Evolutionary conservation across 2,113 vertebrate genomes (phyloP).

Genomic region (Girardinichthys multiradiatus): DNA sequence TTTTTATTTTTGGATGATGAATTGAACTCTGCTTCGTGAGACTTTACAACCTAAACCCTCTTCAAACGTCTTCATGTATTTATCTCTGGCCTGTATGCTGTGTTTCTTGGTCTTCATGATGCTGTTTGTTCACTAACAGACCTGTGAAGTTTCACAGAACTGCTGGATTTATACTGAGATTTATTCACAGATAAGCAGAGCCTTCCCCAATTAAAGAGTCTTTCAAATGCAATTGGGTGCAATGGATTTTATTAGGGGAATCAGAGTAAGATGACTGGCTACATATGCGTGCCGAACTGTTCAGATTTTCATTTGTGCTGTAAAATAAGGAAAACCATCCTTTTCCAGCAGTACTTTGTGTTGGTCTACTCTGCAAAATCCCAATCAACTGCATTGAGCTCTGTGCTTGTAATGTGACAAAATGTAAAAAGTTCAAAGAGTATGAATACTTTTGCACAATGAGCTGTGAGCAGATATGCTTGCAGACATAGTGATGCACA

Average conservation of each 20-base stretch:
- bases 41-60: background rate
- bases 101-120: background rate
- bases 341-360: background rate
- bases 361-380: background rate
- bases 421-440: background rate
- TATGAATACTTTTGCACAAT: background rate
- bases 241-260: background rate
- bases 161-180: background rate
- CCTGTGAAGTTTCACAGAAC: no score
- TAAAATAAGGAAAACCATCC: background rate
- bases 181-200: background rate
- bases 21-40: no score
- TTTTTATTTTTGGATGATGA: no score
- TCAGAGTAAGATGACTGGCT: background rate
- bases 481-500: conserved; percentile 36
- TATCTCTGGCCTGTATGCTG: background rate
- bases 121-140: background rate
- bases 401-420: background rate
- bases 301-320: background rate
- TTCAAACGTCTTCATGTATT: background rate
- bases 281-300: background rate
- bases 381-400: background rate
- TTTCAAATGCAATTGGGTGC: background rate
- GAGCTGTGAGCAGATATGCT: conserved; percentile 29
- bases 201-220: background rate